A percentile compares a stretch with the other conserved stretches of the same genome.
Evolutionary conservation across 2,888 invertebrate genomes (phyloP).

Genomic region (Drosophila siamana): DNA sequence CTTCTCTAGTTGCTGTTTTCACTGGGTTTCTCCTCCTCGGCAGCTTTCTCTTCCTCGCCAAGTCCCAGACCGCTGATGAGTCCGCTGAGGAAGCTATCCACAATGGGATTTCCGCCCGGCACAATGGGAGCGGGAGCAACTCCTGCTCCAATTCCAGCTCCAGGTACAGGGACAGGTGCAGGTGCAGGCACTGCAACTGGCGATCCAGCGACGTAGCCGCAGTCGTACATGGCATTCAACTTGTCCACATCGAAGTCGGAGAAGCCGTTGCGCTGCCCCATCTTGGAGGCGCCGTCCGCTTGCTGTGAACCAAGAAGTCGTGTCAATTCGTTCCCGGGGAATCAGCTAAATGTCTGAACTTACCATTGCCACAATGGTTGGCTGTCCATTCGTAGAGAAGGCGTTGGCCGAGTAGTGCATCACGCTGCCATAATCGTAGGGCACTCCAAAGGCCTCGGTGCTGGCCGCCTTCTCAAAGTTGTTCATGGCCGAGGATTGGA

Average conservation of each 20-base stretch:
- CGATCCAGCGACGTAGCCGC: conserved; percentile 76
- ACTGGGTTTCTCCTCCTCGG: conserved; percentile 16
- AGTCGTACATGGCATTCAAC: conserved; percentile 91
- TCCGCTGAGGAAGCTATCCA: conserved; percentile 82
- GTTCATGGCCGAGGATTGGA: conserved; percentile 88
- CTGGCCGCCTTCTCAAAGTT: conserved; percentile 90
- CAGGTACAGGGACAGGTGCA: conserved; percentile 16
- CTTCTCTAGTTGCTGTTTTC: conserved; percentile 20
- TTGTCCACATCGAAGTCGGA: conserved; percentile 90
- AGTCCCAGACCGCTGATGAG: conserved; percentile 81
- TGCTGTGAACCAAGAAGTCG: conserved; percentile 43
- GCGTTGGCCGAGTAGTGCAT: conserved; percentile 94
- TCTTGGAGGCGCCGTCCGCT: conserved; percentile 83
- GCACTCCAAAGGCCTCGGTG: conserved; percentile 89
- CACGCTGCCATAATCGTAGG: conserved; percentile 92
- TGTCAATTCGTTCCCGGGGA: background rate
- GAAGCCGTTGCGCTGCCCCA: conserved; percentile 92
- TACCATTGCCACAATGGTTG: conserved; percentile 91
- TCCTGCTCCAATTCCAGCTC: conserved; percentile 6
- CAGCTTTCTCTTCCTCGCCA: conserved; percentile 65
- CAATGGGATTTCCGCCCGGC: conserved; percentile 68
- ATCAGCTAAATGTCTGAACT: conserved; percentile 22
- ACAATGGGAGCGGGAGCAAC: conserved; percentile 29
- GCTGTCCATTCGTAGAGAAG: conserved; percentile 90
- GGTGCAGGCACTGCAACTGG: conserved; percentile 32